These are phyloP conservation scores for Laticauda colubrina DNA, from an alignment of 2,113 vertebrate genomes.

Conservation along the genomic window DNA sequence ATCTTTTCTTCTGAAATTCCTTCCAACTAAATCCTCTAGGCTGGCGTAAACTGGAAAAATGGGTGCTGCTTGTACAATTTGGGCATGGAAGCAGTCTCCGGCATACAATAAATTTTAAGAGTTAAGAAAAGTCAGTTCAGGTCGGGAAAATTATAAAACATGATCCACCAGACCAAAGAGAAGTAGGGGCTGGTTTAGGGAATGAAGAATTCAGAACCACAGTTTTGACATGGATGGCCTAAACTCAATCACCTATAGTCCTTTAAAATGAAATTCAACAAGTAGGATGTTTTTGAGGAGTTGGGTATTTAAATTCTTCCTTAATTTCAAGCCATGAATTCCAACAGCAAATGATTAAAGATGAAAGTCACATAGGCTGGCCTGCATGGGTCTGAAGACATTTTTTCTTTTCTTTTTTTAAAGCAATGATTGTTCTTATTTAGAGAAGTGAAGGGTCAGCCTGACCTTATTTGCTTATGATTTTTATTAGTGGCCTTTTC, in stretches of 20 bases:
- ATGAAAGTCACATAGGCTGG: constrained; percentile 58
- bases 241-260: constrained; percentile 42
- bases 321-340: constrained; percentile 54
- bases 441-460: constrained; percentile 77
- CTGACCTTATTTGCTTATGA: constrained; percentile 73
- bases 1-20: neutral
- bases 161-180: neutral
- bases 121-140: neutral
- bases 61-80: neutral
- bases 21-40: neutral
- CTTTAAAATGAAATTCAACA: constrained; percentile 30
- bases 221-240: constrained; percentile 11
- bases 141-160: neutral
- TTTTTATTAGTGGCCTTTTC: constrained; percentile 76
- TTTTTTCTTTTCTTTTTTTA: constrained; percentile 53
- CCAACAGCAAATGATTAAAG: constrained; percentile 57
- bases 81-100: neutral
- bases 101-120: neutral
- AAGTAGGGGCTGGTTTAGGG: neutral
- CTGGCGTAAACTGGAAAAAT: neutral
- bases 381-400: constrained; percentile 62
- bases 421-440: constrained; percentile 74
- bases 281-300: constrained; percentile 59
- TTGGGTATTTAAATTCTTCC: constrained; percentile 60
- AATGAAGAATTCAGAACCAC: constrained; percentile 43